These are phyloP conservation scores for Crax fasciolata DNA, from an alignment of 2,797 vertebrate genomes.

Conservation along the genomic window DNA sequence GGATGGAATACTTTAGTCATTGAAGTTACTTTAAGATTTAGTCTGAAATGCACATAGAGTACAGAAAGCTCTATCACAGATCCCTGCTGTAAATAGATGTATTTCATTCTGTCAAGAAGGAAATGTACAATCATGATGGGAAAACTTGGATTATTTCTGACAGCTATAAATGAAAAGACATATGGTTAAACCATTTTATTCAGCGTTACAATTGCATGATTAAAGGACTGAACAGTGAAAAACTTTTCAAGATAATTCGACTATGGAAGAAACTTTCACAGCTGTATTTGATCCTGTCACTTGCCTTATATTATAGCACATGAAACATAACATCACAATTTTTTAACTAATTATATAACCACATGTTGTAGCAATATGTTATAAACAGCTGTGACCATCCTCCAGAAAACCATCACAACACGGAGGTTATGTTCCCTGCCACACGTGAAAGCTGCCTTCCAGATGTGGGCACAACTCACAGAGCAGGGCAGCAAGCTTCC, in stretches of 20 bases:
- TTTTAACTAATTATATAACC: background rate
- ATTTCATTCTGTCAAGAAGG: background rate
- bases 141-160: background rate
- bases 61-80: background rate
- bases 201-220: background rate
- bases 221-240: background rate
- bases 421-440: fast-evolving
- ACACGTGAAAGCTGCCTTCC: too few species aligned
- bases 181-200: background rate
- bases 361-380: background rate
- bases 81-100: background rate
- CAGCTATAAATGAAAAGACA: background rate
- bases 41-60: background rate
- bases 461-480: fast-evolving
- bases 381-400: fast-evolving
- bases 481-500: too few species aligned
- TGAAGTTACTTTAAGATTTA: background rate
- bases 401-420: background rate
- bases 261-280: background rate
- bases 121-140: background rate
- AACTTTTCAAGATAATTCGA: background rate
- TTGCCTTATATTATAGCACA: background rate
- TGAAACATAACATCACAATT: background rate
- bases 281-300: background rate
- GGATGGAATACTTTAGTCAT: background rate